Evolutionary conservation across 2,888 invertebrate species (phyloP).

Genomic region (Cephus nigrinus): DNA sequence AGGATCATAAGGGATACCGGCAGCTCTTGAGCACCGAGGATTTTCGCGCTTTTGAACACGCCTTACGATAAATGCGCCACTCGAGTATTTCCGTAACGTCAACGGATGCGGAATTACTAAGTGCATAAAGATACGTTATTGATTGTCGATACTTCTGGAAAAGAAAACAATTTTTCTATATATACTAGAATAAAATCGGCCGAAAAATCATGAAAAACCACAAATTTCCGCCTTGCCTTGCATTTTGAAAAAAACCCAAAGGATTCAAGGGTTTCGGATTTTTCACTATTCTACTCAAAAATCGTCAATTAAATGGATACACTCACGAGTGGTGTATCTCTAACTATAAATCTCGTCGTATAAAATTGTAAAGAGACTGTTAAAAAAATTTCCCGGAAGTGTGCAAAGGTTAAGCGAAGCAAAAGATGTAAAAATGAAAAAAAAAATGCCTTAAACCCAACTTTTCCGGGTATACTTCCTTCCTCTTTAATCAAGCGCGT

Average conservation of each 20-base stretch:
- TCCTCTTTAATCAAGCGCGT: neutral
- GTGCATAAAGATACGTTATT: neutral
- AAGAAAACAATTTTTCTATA: neutral
- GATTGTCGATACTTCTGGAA: neutral
- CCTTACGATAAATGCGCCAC: neutral
- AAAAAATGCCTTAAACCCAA: neutral
- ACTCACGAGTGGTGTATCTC: neutral
- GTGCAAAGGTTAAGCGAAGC: neutral
- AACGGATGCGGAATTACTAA: neutral
- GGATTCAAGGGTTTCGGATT: neutral
- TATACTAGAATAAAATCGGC: neutral
- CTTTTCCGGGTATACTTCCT: neutral
- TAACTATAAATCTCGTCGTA: neutral
- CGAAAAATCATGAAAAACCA: neutral
- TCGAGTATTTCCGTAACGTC: neutral
- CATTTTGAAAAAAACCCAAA: neutral
- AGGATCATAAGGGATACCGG: slow-evolving; percentile 8
- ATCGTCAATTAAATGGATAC: neutral
- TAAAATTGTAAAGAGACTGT: neutral
- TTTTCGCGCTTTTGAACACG: slow-evolving; percentile 61
- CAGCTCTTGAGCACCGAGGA: slow-evolving; percentile 36
- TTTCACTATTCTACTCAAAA: neutral
- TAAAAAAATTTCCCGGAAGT: neutral
- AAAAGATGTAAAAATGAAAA: neutral
- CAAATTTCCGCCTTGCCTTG: neutral